Evolutionary conservation across 2,888 invertebrate species (phyloP).

Genomic region (Thyatira batis): DNA sequence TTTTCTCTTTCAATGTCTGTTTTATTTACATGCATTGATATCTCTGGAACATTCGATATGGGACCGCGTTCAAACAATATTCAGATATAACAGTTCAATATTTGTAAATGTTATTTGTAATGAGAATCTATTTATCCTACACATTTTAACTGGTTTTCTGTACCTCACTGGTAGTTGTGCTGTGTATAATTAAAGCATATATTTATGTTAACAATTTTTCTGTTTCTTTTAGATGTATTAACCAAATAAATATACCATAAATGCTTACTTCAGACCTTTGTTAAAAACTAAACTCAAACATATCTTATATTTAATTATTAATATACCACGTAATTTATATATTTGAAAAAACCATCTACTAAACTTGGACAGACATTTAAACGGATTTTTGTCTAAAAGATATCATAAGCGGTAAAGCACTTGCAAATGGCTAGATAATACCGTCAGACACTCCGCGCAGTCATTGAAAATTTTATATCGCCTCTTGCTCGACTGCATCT

Average conservation of each 20-base stretch:
- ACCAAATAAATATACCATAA: too few species aligned
- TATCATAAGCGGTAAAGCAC: constrained; percentile 68
- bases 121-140: background rate
- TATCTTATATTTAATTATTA: too few species aligned
- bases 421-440: constrained; percentile 78
- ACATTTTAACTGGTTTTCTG: background rate
- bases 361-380: constrained; percentile 41
- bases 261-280: too few species aligned
- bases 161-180: too few species aligned
- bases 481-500: constrained; percentile 64
- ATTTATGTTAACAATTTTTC: too few species aligned
- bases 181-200: too few species aligned
- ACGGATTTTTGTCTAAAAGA: constrained; percentile 73
- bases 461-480: constrained; percentile 80
- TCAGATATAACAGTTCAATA: constrained; percentile 2
- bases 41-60: constrained; percentile 40
- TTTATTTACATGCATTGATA: constrained; percentile 46
- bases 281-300: too few species aligned
- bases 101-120: background rate
- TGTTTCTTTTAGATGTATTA: too few species aligned
- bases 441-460: constrained; percentile 71
- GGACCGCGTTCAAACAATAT: constrained; percentile 20
- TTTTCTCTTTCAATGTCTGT: constrained; percentile 41
- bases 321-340: too few species aligned
- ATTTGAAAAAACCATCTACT: too few species aligned